Evolutionary conservation across 2,888 invertebrate species (phyloP).

Genomic region (Loripinus fragilis): DNA sequence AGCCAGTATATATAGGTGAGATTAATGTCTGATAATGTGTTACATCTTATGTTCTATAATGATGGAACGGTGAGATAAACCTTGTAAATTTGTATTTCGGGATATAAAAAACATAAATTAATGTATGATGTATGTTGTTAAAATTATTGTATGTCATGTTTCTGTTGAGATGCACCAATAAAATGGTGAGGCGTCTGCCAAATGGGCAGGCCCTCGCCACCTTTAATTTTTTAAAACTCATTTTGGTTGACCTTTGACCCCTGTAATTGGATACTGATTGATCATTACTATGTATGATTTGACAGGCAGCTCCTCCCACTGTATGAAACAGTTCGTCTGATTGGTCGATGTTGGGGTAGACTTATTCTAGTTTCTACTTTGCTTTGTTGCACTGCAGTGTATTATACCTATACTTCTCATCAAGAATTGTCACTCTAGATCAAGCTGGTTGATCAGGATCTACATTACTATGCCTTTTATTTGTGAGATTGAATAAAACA

Average conservation of each 20-base stretch:
- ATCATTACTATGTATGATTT: slow-evolving; percentile 34
- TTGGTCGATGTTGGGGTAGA: slow-evolving; percentile 32
- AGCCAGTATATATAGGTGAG: slow-evolving; percentile 8
- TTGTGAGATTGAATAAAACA: no score
- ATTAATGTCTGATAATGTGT: neutral
- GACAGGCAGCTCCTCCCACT: slow-evolving; percentile 27
- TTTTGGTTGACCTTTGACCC: slow-evolving; percentile 75
- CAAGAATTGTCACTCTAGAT: no score
- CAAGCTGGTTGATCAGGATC: no score
- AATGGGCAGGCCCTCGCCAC: slow-evolving; percentile 49
- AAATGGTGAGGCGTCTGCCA: slow-evolving; percentile 41
- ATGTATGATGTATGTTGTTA: slow-evolving; percentile 12
- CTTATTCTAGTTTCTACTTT: neutral
- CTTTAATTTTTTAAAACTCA: slow-evolving; percentile 73
- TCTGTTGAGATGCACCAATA: slow-evolving; percentile 19
- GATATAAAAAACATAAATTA: slow-evolving; percentile 9
- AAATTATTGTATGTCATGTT: neutral
- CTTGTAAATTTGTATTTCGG: slow-evolving; percentile 2
- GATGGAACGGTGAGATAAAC: slow-evolving; percentile 2
- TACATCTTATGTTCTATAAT: slow-evolving; percentile 10
- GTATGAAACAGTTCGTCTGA: slow-evolving; percentile 17
- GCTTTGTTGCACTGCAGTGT: no score
- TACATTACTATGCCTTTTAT: no score
- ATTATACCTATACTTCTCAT: no score
- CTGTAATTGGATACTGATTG: slow-evolving; percentile 45